Evolutionary conservation across 2,888 invertebrate genomes (phyloP), one percentile per base, ranked within the genome.

Genomic region (Hoplodrina blanda): DNA sequence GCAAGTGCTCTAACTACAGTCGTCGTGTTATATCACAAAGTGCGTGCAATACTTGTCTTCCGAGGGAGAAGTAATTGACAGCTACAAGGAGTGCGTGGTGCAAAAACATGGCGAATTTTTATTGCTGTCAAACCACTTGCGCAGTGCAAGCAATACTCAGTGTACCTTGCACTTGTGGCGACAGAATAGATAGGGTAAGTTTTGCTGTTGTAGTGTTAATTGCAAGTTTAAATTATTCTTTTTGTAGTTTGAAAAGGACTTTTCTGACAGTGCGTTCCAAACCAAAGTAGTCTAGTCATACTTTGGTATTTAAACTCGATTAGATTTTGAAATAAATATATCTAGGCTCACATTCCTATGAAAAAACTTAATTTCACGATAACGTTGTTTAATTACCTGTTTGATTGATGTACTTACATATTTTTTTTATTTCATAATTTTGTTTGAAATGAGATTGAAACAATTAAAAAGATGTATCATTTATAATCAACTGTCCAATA

Each of bases 61-160:
- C 82, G 85, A 88, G 91, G 92, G 92, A 86, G 87, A 75, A 81
- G 85, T 90, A 92, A 93, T 92, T 95, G 95, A 93, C 94, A 94
- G 93, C 78, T 88, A 91, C 90, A 88, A 94, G 93, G 90, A 93
- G 93, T 88, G 88, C 78, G 88, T 88, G 89, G 91, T 92, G 92
- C 90, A 91, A 94, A 93, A 95, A 95, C 92, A 95, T 95, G 94
- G 94, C 91, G 89, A 90, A 91, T 90, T 93, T 92, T 91, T 90
- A 91, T 91, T 89, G 91, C 92, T 92, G 93, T 93, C 93, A 93
- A 91, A 89, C 90, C 91, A 91, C 89, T 92, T 89, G 89, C 80
- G 78, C 79, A 78, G 74, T 72, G 68, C 54, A 71, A 75, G 73
- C 65, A 66, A 64, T 77, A 63, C 56, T 44, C 41, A 33, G 70